Evolutionary conservation across 2,888 invertebrate genomes (phyloP).

Genomic region (Spodoptera picta): DNA sequence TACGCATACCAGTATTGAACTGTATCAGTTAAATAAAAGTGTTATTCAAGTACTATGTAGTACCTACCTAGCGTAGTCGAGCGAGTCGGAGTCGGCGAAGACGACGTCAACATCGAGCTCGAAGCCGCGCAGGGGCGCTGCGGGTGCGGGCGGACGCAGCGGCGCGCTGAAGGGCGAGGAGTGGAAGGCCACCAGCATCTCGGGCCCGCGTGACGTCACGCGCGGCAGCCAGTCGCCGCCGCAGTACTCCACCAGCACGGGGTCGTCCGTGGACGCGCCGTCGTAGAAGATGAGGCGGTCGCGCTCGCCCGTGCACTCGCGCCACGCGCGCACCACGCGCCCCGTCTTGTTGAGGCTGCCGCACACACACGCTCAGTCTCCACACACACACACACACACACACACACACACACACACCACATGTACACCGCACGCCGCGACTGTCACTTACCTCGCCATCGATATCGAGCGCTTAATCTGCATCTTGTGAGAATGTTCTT

Average conservation of each 20-base stretch:
- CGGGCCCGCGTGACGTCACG: conserved; percentile 91
- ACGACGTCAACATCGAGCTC: conserved; percentile 95
- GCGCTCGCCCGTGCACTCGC: conserved; percentile 94
- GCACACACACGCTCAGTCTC: not conserved
- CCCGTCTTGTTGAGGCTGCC: conserved; percentile 91
- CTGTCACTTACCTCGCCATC: conserved; percentile 87
- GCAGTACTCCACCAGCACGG: conserved; percentile 95
- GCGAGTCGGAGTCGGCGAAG: conserved; percentile 95
- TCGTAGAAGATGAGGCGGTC: conserved; percentile 96
- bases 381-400: not conserved
- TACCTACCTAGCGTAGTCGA: conserved; percentile 92
- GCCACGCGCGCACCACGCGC: conserved; percentile 93
- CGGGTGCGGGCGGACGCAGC: conserved; percentile 88
- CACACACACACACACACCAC: not conserved
- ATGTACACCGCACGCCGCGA: no score
- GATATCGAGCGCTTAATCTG: conserved; percentile 91
- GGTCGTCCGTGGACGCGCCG: conserved; percentile 94
- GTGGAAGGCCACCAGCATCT: conserved; percentile 96
- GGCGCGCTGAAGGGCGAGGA: conserved; percentile 95
- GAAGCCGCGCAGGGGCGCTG: conserved; percentile 93
- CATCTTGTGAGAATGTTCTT: conserved; percentile 92
- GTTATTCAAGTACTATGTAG: no score
- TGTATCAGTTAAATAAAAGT: no score
- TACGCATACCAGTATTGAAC: no score
- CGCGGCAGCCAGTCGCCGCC: conserved; percentile 95